Conservation (phyloP, 2,797 vertebrate species). For the Acanthopagrus latus region DNA sequence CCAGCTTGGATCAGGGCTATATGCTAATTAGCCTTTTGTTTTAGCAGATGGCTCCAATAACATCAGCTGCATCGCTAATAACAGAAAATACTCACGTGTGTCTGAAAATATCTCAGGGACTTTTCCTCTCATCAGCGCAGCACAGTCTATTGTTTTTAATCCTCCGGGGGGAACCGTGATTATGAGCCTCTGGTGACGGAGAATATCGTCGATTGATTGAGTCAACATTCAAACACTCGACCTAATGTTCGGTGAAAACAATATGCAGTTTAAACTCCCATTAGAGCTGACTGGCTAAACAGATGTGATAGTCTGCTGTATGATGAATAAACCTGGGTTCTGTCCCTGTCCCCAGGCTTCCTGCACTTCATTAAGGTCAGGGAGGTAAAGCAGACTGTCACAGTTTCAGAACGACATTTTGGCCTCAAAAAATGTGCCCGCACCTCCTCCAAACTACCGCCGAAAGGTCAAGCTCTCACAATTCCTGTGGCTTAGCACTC, state of each 20-base stretch:
- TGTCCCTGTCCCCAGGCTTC: conserved; percentile 11
- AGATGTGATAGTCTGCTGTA: conserved; percentile 18
- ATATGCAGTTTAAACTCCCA: conserved; percentile 29
- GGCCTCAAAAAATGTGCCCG: conserved; percentile 43
- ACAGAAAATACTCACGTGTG: conserved; percentile 4
- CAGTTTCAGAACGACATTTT: conserved; percentile 44
- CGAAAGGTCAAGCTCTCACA: conserved; percentile 78
- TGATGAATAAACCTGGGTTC: conserved; percentile 24
- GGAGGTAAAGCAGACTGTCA: conserved; percentile 42
- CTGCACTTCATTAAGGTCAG: conserved; percentile 49
- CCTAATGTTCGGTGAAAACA: conserved; percentile 28
- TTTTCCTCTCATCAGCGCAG: conserved; percentile 15
- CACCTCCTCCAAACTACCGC: conserved; percentile 54
- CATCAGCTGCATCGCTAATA: conserved; percentile 20
- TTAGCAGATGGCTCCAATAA: conserved; percentile 9
- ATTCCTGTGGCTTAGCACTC: conserved; percentile 80
- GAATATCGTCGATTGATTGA: conserved; percentile 22
- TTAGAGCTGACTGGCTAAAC: conserved; percentile 28
- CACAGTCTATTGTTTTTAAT: conserved; percentile 7
- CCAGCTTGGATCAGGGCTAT: neutral
- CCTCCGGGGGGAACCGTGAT: neutral
- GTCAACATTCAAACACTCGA: conserved; percentile 42
- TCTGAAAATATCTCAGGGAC: conserved; percentile 17
- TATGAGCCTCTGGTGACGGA: conserved; percentile 31
- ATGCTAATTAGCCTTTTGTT: conserved; percentile 24